A percentile compares a stretch with the other conserved stretches of the same genome.
Evolutionary conservation across 2,113 vertebrate genomes (phyloP).

Genomic region (Pongo abelii): DNA sequence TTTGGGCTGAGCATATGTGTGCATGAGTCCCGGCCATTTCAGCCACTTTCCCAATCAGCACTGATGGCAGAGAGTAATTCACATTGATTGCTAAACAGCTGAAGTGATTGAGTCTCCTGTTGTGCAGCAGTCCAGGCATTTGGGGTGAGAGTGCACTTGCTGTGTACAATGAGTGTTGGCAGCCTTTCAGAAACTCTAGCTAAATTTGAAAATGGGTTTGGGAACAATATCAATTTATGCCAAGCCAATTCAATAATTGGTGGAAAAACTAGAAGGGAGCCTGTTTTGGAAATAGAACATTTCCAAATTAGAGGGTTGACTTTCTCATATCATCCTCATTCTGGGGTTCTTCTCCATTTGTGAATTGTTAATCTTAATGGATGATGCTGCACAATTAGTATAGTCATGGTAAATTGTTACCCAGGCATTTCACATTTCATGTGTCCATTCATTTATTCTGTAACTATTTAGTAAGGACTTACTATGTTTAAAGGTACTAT

Average conservation of each 20-base stretch:
- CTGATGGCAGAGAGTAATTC: not conserved
- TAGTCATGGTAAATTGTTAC: not conserved
- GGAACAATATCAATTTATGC: not conserved
- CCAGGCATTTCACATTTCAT: not conserved
- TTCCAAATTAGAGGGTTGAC: not conserved
- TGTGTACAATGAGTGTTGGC: not conserved
- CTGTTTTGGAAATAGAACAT: slow-evolving; percentile 8
- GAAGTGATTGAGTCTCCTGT: not conserved
- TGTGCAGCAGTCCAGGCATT: not conserved
- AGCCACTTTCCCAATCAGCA: not conserved
- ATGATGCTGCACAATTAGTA: not conserved
- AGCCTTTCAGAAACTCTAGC: not conserved
- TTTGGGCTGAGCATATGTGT: not conserved
- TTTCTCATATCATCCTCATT: not conserved
- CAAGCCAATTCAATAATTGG: slow-evolving; percentile 21
- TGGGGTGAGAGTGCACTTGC: not conserved
- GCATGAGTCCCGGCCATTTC: not conserved
- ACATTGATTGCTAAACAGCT: not conserved
- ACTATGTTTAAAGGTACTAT: not conserved
- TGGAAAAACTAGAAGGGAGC: slow-evolving; percentile 17
- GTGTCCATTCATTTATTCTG: not conserved
- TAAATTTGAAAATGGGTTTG: slow-evolving; percentile 43
- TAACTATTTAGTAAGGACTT: not conserved
- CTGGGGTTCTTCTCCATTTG: not conserved
- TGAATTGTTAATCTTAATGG: not conserved